These are phyloP conservation scores for Xylocampa areola DNA, from an alignment of 2,888 invertebrate genomes.

Conservation along the genomic window DNA sequence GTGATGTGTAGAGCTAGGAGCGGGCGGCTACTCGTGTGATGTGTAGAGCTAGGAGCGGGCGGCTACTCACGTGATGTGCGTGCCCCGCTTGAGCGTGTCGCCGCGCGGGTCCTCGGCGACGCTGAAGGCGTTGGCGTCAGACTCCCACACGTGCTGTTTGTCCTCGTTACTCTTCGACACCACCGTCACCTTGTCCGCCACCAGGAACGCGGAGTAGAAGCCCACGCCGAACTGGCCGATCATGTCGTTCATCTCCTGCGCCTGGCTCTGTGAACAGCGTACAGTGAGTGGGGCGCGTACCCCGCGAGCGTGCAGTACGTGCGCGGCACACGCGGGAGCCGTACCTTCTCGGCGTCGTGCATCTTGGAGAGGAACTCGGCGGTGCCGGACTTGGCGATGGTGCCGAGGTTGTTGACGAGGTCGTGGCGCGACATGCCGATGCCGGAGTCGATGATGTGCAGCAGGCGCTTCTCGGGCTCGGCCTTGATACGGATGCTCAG, in stretches of 20 bases:
- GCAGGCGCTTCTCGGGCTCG: slow-evolving; percentile 96
- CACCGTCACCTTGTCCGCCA: slow-evolving; percentile 98
- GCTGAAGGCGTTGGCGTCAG: slow-evolving; percentile 96
- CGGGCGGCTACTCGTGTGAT: slow-evolving; percentile 72
- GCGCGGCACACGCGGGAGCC: neutral
- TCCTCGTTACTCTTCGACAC: slow-evolving; percentile 98
- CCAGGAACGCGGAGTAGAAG: slow-evolving; percentile 99
- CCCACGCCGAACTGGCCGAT: slow-evolving; percentile 99
- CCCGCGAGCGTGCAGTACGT: too few relatives aligned
- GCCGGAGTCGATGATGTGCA: slow-evolving; percentile 99
- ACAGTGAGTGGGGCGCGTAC: too few relatives aligned
- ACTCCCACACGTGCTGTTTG: slow-evolving; percentile 99
- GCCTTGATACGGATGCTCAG: slow-evolving; percentile 97
- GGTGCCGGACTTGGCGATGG: slow-evolving; percentile 99
- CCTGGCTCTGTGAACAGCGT: slow-evolving; percentile 68
- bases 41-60: slow-evolving; percentile 83
- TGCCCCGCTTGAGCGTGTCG: slow-evolving; percentile 96
- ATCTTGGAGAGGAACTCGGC: slow-evolving; percentile 98
- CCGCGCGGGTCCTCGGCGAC: slow-evolving; percentile 98
- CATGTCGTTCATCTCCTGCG: slow-evolving; percentile 97
- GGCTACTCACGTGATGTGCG: slow-evolving; percentile 92
- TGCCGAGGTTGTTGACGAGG: slow-evolving; percentile 98
- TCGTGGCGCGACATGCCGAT: slow-evolving; percentile 99
- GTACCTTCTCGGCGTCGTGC: slow-evolving; percentile 91
- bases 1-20: too few relatives aligned